Percentiles rank a stretch among this genome's conserved stretches.
Evolutionary conservation across 1,140 invertebrate species (phyloP).

Genomic region (Scylla paramamosain): DNA sequence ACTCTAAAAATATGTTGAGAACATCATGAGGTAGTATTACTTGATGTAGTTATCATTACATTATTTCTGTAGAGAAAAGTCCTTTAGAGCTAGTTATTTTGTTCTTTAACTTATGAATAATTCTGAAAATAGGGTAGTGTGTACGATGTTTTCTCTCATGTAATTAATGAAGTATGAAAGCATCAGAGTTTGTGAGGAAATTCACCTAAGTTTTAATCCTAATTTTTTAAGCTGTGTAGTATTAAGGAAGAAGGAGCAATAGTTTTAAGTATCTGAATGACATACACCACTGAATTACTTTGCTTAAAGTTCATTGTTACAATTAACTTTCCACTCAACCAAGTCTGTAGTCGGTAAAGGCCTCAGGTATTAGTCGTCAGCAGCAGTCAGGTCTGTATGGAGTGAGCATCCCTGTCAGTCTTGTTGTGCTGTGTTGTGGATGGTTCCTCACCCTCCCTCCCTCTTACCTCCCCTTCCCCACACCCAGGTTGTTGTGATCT

Average conservation of each 20-base stretch:
- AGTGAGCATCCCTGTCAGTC: background rate
- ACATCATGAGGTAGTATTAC: too few relatives aligned
- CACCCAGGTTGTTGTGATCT: background rate
- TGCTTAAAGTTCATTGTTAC: background rate
- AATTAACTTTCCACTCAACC: background rate
- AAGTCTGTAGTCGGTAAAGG: background rate
- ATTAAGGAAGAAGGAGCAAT: background rate
- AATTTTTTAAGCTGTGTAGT: background rate
- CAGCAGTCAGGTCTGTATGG: slow-evolving; percentile 8
- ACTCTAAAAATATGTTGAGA: too few relatives aligned
- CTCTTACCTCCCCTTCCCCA: background rate
- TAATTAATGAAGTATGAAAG: too few relatives aligned
- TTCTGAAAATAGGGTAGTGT: too few relatives aligned
- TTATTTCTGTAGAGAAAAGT: too few relatives aligned
- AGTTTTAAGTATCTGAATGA: background rate
- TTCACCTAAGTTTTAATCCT: too few relatives aligned
- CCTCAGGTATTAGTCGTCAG: background rate
- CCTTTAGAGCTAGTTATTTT: too few relatives aligned
- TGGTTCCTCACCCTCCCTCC: background rate
- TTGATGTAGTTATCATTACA: too few relatives aligned
- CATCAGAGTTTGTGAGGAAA: too few relatives aligned
- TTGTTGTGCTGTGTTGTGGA: background rate
- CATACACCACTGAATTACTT: background rate
- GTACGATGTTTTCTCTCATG: too few relatives aligned
- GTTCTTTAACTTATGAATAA: too few relatives aligned